Base-by-base conservation (phyloP, 1,140 invertebrate species). In the Wiebesia pumilae region DNA sequence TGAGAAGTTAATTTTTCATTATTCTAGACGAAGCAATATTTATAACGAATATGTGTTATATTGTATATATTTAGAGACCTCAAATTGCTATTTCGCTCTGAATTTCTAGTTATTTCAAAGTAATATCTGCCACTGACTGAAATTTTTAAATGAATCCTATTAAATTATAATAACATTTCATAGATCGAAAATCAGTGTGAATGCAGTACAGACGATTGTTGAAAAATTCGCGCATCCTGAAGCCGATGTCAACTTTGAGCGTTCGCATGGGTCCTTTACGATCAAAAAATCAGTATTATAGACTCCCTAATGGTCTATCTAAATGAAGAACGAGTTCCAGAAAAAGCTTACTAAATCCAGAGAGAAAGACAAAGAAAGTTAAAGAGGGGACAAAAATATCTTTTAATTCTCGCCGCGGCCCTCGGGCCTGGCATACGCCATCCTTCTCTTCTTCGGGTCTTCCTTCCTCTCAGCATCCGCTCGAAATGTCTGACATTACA, bases 401-500 rank as follows among this genome's bases (percentile, higher is more conserved):
- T 51, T 51, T 83, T 83, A 83, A 51, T 40, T 73, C 47, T 30
- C 33, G 58, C 27, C 12, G 40, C 38, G 24, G 27, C 47, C 38
- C 19, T 35, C 27, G 21, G 81, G 81, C 33, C n/a, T 6, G 38
- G 69, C 67, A 62, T 6, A 80, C 62, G 78, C 30, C 58, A 69
- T 67, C 30, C 21, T 43, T 14, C 51, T 21, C 51, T 10, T 19
- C 30, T 24, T 80, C 81, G 21, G 54, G 65, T 33, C 47, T 47
- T 54, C 30, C 77, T 78, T 24, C 1, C 30, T 78, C 77, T 30
- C 77, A 35, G 47, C 79, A n/a, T 33, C 77, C 40, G 43, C 19
- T 62, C 75, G 30, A 81, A 81, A 81, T 86, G 73, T 84, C 88
- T 84, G 87, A 84, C 81, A 88, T 88, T 88, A 88, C 62, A 47